phyloP scores from a whole-genome alignment of 2,113 vertebrate genomes.

The Ciconia stormi region DNA sequence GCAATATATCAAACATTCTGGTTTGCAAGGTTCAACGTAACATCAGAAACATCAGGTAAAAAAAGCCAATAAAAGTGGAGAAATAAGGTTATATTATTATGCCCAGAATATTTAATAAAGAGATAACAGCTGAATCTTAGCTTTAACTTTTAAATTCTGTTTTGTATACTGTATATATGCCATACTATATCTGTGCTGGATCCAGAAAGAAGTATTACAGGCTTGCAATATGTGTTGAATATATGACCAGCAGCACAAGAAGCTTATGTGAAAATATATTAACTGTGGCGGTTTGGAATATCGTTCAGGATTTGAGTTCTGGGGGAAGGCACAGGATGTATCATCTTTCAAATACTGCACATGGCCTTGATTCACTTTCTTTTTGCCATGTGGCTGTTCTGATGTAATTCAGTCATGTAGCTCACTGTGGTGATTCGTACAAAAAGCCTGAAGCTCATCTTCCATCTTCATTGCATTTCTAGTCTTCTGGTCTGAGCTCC shows the following conservation, averaged over 20 bases:
- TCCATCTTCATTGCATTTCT: neutral
- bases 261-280: neutral
- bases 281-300: neutral
- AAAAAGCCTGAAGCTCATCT: neutral
- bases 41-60: neutral
- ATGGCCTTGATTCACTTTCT: neutral
- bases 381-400: neutral
- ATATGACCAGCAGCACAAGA: neutral
- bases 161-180: neutral
- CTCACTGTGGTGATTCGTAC: neutral
- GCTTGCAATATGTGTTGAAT: neutral
- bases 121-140: neutral
- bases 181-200: neutral
- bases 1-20: neutral
- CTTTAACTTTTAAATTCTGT: neutral
- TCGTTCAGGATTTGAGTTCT: neutral
- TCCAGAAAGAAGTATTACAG: neutral
- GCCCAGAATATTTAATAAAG: neutral
- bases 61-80: slow-evolving; percentile 14
- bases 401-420: neutral
- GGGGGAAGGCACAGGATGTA: neutral
- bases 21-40: neutral
- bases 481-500: neutral
- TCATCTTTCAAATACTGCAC: neutral
- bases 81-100: neutral